Evolutionary conservation across 2,888 invertebrate species (phyloP).

Genomic region (Cheiracanthium punctorium): DNA sequence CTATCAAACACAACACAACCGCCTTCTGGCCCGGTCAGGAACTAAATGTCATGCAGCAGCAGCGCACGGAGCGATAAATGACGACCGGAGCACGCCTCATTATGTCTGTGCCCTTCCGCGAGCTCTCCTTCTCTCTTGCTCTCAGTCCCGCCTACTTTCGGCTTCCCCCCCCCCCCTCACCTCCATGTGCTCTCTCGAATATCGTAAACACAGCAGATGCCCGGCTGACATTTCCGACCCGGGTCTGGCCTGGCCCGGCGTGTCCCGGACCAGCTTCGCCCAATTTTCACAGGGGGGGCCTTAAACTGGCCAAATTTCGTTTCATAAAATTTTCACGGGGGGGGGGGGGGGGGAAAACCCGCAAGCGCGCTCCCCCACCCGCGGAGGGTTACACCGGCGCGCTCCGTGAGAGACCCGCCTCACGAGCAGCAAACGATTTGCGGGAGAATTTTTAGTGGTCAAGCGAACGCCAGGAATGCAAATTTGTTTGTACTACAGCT

Average conservation of each 20-base stretch:
- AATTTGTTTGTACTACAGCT: constrained; percentile 31
- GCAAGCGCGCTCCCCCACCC: background rate
- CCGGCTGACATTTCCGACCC: too few relatives aligned
- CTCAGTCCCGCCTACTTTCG: constrained; percentile 48
- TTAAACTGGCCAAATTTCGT: too few relatives aligned
- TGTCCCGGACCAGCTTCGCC: too few relatives aligned
- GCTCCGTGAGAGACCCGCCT: constrained; percentile 51
- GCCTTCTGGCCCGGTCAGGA: constrained; percentile 76
- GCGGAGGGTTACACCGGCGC: constrained; percentile 51
- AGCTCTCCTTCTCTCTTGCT: background rate
- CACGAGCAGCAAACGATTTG: constrained; percentile 59
- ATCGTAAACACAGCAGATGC: too few relatives aligned
- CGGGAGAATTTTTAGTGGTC: constrained; percentile 67
- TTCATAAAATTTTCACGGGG: too few relatives aligned
- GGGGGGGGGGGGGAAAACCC: too few relatives aligned
- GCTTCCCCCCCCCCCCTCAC: too few relatives aligned
- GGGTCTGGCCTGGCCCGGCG: too few relatives aligned
- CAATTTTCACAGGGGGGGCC: too few relatives aligned
- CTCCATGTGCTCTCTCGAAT: background rate
- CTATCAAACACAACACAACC: constrained; percentile 72
- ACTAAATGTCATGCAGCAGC: constrained; percentile 79
- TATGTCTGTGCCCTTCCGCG: constrained; percentile 66
- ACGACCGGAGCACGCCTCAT: constrained; percentile 69
- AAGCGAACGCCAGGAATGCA: constrained; percentile 61
- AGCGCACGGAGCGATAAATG: constrained; percentile 75